These are phyloP conservation scores for Drosophila villosipedis DNA, from an alignment of 2,888 invertebrate genomes.

Conservation along the genomic window DNA sequence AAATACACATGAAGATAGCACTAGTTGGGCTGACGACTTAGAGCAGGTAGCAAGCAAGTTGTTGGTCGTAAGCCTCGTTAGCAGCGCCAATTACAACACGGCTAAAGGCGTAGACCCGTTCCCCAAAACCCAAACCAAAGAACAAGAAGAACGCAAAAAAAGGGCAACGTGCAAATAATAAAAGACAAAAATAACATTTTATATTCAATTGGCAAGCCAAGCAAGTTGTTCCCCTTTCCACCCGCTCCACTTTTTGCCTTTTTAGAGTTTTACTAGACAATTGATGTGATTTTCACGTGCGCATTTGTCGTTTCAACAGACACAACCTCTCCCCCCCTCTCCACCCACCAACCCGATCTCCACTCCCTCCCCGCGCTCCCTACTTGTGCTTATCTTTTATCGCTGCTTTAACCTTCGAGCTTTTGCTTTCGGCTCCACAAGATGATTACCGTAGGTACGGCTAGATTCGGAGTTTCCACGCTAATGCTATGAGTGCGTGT, in stretches of 20 bases:
- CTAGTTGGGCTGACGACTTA: slow-evolving; percentile 1
- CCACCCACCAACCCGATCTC: not conserved
- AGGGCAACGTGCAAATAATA: slow-evolving; percentile 75
- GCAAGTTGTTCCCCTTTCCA: slow-evolving; percentile 23
- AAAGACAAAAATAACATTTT: slow-evolving; percentile 78
- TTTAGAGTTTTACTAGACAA: slow-evolving; percentile 66
- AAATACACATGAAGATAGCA: slow-evolving; percentile 48
- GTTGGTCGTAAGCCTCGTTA: slow-evolving; percentile 55
- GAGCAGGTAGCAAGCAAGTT: slow-evolving; percentile 2
- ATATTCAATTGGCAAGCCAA: slow-evolving; percentile 74
- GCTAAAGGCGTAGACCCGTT: slow-evolving; percentile 16
- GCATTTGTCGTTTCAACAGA: slow-evolving; percentile 56
- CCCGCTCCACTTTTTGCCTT: slow-evolving; percentile 20
- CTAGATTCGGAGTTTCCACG: not conserved
- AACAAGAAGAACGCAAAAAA: slow-evolving; percentile 8
- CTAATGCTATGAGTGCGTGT: slow-evolving; percentile 75
- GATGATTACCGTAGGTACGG: slow-evolving; percentile 52
- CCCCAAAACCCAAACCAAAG: not conserved
- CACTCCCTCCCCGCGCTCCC: not conserved
- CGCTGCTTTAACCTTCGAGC: slow-evolving; percentile 71
- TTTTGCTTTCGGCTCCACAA: slow-evolving; percentile 32
- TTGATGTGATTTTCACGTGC: slow-evolving; percentile 83
- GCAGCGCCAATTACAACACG: slow-evolving; percentile 50
- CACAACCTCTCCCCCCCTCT: fast-evolving
- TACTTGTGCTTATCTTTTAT: slow-evolving; percentile 72